Evolutionary conservation across 2,113 vertebrate genomes (phyloP).

Genomic region (Pangasianodon gigas): DNA sequence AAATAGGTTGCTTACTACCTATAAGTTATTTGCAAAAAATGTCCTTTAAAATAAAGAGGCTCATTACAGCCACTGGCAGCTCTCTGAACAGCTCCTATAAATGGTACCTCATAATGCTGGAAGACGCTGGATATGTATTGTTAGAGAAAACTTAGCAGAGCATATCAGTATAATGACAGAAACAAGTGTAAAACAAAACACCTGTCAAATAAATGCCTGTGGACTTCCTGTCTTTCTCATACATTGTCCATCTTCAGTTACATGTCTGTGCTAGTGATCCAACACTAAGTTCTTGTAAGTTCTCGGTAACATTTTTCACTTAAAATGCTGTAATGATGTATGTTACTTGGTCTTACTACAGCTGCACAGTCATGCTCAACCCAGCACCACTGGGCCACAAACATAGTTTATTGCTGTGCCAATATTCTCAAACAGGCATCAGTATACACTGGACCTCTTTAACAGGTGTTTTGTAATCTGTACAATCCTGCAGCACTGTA

Average conservation of each 20-base stretch:
- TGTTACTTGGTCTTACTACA: constrained; percentile 67
- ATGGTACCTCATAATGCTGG: constrained; percentile 21
- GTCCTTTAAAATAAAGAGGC: constrained; percentile 16
- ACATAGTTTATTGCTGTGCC: constrained; percentile 62
- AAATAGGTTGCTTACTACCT: not conserved
- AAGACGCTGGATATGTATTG: constrained; percentile 18
- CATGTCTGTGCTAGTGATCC: constrained; percentile 8
- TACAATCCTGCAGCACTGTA: constrained; percentile 55
- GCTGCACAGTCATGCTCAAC: constrained; percentile 62
- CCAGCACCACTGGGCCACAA: constrained; percentile 45
- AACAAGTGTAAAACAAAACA: not conserved
- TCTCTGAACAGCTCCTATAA: constrained; percentile 24
- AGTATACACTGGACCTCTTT: constrained; percentile 50
- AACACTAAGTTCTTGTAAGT: constrained; percentile 1
- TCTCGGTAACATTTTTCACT: constrained; percentile 48
- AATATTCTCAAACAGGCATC: constrained; percentile 53
- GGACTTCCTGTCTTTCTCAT: constrained; percentile 26
- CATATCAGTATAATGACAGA: not conserved
- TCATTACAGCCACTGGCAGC: constrained; percentile 43
- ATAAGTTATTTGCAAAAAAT: not conserved
- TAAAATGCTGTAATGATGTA: constrained; percentile 64
- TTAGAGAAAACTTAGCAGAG: not conserved
- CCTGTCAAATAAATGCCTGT: constrained; percentile 22
- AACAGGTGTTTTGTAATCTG: constrained; percentile 57
- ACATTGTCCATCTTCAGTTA: not conserved